Conservation (phyloP, 2,888 invertebrate species). For the Cheilosia variabilis region DNA sequence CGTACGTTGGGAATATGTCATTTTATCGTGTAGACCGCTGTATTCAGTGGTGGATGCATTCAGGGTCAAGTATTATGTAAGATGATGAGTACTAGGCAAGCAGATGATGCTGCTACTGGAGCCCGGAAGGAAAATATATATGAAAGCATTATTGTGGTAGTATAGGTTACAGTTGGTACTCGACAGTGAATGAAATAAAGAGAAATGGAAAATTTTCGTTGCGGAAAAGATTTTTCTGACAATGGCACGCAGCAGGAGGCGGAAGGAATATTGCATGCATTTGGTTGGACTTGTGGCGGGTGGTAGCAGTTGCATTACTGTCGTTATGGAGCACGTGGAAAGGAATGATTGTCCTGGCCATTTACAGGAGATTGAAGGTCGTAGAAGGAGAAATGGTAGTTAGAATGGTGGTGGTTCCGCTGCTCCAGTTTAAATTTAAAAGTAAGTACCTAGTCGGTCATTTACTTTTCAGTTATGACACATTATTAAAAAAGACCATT, state of each 20-base stretch:
- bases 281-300: neutral
- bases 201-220: neutral
- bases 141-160: conserved; percentile 31
- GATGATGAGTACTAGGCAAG: conserved; percentile 37
- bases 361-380: neutral
- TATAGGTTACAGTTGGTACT: no score
- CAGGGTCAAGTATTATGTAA: conserved; percentile 65
- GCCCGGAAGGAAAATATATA: conserved; percentile 29
- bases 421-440: no score
- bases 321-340: neutral
- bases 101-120: conserved; percentile 7
- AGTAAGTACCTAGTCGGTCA: no score
- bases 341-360: neutral
- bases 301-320: neutral
- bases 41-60: conserved; percentile 29
- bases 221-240: conserved; percentile 1
- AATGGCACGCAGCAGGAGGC: conserved; percentile 9
- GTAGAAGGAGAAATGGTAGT: no score
- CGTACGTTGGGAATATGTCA: conserved; percentile 23
- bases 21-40: conserved; percentile 1
- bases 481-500: no score
- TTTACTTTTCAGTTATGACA: no score
- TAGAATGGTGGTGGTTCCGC: no score
- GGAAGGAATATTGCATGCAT: neutral
- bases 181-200: conserved; percentile 3